A percentile compares a stretch with the other conserved stretches of the same genome.
phyloP scores from a whole-genome alignment of 2,888 invertebrate species.

The Zelleria hepariella region DNA sequence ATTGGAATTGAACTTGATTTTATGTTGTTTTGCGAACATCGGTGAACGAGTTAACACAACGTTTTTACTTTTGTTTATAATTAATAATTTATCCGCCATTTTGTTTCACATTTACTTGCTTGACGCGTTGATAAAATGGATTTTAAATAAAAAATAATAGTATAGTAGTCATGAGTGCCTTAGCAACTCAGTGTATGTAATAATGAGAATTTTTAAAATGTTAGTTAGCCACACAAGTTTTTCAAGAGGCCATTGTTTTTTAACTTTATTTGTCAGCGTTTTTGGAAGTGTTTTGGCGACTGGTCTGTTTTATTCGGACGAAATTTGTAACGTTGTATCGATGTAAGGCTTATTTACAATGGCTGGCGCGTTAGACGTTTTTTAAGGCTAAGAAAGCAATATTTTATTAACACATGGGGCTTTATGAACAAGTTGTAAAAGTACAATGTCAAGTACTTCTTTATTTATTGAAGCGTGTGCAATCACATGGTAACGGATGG shows the following conservation, averaged over 20 bases:
- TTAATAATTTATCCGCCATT: conserved; percentile 2
- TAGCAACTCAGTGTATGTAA: conserved; percentile 58
- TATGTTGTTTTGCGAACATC: conserved; percentile 45
- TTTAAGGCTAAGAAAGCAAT: conserved; percentile 1
- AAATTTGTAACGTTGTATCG: background rate
- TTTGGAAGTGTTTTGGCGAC: background rate
- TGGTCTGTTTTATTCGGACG: background rate
- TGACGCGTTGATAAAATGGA: conserved; percentile 33
- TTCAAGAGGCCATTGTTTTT: background rate
- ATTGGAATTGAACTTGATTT: conserved; percentile 58
- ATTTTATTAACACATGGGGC: background rate
- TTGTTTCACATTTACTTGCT: conserved; percentile 34
- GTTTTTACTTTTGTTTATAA: conserved; percentile 12
- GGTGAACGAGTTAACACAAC: conserved; percentile 47
- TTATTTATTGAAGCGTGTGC: conserved; percentile 44
- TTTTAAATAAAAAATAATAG: conserved; percentile 31
- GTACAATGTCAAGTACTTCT: conserved; percentile 25
- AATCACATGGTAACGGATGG: conserved; percentile 55
- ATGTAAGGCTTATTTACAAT: background rate
- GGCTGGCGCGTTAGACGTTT: background rate
- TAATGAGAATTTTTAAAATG: conserved; percentile 30
- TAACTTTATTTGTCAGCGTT: background rate
- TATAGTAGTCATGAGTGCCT: conserved; percentile 62
- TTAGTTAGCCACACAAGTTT: background rate
- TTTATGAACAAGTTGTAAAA: conserved; percentile 4